phyloP scores from a whole-genome alignment of 2,797 vertebrate genomes.

The Thaleichthys pacificus region DNA sequence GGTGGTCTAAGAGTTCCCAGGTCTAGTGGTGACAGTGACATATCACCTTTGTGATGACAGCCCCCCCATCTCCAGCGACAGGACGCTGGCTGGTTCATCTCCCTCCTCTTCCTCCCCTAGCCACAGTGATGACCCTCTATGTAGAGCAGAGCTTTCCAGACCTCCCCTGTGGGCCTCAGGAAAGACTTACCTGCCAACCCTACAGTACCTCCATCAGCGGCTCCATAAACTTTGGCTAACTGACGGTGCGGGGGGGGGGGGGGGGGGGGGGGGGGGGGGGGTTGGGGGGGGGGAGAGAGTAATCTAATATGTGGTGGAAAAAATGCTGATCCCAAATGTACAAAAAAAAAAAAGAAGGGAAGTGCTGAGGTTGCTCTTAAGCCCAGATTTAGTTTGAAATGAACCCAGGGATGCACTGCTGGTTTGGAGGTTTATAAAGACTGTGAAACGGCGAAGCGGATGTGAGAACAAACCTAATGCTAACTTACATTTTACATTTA shows the following conservation, averaged over 20 bases:
- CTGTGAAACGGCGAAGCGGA: conserved; percentile 40
- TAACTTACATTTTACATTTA: too few species aligned
- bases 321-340: conserved; percentile 60
- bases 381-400: conserved; percentile 58
- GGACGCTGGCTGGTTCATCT: conserved; percentile 12
- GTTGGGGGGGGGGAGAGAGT: conserved; percentile 34
- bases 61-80: conserved; percentile 19
- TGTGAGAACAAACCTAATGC: conserved; percentile 19
- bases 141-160: conserved; percentile 18
- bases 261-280: conserved; percentile 24
- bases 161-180: conserved; percentile 19
- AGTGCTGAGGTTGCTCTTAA: conserved; percentile 64
- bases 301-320: conserved; percentile 35
- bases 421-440: conserved; percentile 51
- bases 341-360: conserved; percentile 32
- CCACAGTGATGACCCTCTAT: conserved; percentile 19
- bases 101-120: conserved; percentile 26
- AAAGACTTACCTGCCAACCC: conserved; percentile 22
- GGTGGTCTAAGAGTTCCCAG: background rate
- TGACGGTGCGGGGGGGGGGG: conserved; percentile 16
- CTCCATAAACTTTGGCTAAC: conserved; percentile 21
- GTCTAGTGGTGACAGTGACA: conserved; percentile 19
- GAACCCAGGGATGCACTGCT: conserved; percentile 48
- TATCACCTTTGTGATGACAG: conserved; percentile 45
- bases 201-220: conserved; percentile 21